Evolutionary conservation across 2,113 vertebrate species (phyloP).

Genomic region (Hoplias malabaricus): DNA sequence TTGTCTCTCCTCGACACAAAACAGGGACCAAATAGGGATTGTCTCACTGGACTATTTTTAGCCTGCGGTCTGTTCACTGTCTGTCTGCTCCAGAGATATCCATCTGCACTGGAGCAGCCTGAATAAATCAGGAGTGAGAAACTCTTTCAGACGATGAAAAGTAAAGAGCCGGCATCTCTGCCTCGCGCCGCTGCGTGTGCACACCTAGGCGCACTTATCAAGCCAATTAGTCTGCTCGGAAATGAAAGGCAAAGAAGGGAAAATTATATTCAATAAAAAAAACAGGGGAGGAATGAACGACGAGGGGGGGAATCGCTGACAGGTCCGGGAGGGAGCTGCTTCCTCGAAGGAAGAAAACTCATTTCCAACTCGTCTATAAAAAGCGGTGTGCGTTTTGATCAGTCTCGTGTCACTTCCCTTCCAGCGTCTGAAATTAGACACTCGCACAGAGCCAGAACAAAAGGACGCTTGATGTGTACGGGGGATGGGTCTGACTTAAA

Average conservation of each 20-base stretch:
- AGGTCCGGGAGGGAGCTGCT: neutral
- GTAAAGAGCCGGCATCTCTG: neutral
- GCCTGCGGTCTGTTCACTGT: neutral
- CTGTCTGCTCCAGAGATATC: neutral
- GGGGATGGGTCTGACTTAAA: neutral
- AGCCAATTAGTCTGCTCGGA: neutral
- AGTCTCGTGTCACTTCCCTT: neutral
- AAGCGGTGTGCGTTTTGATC: neutral
- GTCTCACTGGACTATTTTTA: constrained; percentile 31
- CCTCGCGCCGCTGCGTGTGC: neutral
- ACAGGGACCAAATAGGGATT: no score
- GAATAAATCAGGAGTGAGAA: constrained; percentile 29
- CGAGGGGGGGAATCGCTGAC: no score
- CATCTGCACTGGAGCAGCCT: constrained; percentile 3
- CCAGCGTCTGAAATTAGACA: neutral
- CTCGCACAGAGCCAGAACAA: neutral
- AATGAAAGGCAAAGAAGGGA: neutral
- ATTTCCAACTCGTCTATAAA: neutral
- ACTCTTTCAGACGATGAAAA: neutral
- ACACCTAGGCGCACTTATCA: neutral
- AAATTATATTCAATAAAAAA: neutral
- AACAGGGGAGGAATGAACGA: no score
- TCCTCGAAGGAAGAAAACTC: constrained; percentile 4
- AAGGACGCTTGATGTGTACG: no score
- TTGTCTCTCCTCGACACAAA: neutral